phyloP scores from a whole-genome alignment of 2,888 invertebrate genomes.

The Trichopria drosophilae region DNA sequence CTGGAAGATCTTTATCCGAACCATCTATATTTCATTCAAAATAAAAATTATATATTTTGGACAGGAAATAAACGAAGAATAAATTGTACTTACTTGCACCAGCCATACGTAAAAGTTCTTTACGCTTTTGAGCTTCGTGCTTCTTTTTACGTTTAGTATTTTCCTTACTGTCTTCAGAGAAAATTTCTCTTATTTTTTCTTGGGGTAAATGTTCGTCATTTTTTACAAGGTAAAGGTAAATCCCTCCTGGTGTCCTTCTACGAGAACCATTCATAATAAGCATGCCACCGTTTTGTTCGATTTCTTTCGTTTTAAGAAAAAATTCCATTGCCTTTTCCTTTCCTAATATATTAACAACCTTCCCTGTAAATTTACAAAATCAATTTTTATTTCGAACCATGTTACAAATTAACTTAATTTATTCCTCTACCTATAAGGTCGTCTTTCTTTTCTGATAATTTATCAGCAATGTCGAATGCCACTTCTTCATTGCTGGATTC shows the following conservation, averaged over 20 bases:
- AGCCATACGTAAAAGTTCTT: too few species aligned
- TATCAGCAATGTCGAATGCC: slow-evolving; percentile 72
- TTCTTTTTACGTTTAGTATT: slow-evolving; percentile 65
- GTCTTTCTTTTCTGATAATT: slow-evolving; percentile 74
- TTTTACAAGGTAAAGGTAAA: slow-evolving; percentile 81
- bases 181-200: slow-evolving; percentile 70
- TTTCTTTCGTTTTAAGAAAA: slow-evolving; percentile 77
- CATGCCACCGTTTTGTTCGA: slow-evolving; percentile 86
- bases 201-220: slow-evolving; percentile 69
- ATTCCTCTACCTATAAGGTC: slow-evolving; percentile 69
- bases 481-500: slow-evolving; percentile 65
- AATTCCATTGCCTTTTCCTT: slow-evolving; percentile 73
- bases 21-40: slow-evolving; percentile 43
- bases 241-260: slow-evolving; percentile 83
- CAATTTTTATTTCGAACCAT: slow-evolving; percentile 7
- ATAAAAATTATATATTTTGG: slow-evolving; percentile 10
- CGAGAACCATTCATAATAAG: slow-evolving; percentile 79
- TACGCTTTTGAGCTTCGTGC: slow-evolving; percentile 58
- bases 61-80: slow-evolving; percentile 4
- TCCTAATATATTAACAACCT: slow-evolving; percentile 73
- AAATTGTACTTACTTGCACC: slow-evolving; percentile 49
- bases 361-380: slow-evolving; percentile 61
- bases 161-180: slow-evolving; percentile 68
- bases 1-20: slow-evolving; percentile 66
- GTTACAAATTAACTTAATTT: slow-evolving; percentile 3